A percentile compares a stretch with the other conserved stretches of the same genome.
These are phyloP conservation scores for Zapornia atra DNA, from an alignment of 2,113 vertebrate species.

Conservation along the genomic window DNA sequence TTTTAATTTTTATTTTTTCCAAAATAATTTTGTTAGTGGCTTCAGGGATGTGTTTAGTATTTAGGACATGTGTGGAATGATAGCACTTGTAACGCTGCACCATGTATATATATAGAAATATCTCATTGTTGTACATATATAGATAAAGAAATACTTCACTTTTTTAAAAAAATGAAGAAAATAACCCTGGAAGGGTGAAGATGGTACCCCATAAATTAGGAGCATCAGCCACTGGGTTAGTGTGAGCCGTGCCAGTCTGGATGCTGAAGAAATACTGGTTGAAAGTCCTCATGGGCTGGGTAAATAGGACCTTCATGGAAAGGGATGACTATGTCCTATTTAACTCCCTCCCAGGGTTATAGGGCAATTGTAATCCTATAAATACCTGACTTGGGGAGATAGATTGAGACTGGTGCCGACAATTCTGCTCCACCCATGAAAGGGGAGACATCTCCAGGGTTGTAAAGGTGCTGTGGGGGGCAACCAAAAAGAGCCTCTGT, in stretches of 20 bases:
- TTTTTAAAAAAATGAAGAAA: background rate
- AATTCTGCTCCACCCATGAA: background rate
- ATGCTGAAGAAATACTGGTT: background rate
- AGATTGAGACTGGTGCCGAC: background rate
- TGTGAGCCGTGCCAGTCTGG: background rate
- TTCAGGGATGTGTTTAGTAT: background rate
- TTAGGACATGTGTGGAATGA: background rate
- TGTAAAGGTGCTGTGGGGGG: background rate
- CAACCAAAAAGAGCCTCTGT: background rate
- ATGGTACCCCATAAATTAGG: background rate
- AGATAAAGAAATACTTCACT: background rate
- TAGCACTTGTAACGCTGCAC: background rate
- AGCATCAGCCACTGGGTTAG: background rate
- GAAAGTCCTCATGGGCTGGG: background rate
- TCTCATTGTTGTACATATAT: background rate
- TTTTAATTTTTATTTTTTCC: background rate
- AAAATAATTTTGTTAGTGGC: background rate
- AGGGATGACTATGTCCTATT: rapidly evolving
- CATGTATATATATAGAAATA: background rate
- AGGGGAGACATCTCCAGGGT: background rate
- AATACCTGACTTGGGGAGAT: background rate
- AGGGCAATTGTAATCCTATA: background rate
- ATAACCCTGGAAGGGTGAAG: background rate
- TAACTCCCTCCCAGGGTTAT: background rate
- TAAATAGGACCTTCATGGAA: background rate